Evolutionary conservation across 2,888 invertebrate species (phyloP), one percentile per base, ranked within the genome.

Genomic region (Caenorhabditis sp.): DNA sequence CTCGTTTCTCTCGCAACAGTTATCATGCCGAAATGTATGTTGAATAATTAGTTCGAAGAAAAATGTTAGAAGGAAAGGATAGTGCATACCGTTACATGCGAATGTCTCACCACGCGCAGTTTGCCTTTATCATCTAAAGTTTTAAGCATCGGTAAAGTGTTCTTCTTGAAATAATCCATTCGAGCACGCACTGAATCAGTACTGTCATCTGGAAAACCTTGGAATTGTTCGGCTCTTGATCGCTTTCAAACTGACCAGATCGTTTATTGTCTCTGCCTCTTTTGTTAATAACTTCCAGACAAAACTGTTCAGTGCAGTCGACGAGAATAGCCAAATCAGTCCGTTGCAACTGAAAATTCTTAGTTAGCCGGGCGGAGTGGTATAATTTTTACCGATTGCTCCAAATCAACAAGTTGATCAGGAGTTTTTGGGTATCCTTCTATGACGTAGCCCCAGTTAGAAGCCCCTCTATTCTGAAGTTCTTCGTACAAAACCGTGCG

Each of bases 141-240:
- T 90, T 95, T 95, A 65, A 96, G 91, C 94, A 95, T 94, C 1
- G 95, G 95, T 83, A 96, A 91, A 0, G 95, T 94, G 66, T 93
- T 92, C 86, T 95, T 94, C 0, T 95, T 92, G 91, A 96, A 96
- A 74, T 94, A 92, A 89, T 94, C 94, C 56, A 96, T 91, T 27
- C 95, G 92, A 66, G 94, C 92, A 41, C 94, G 91, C 90, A 95
- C 95, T 0, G 95, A 94, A 8, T 94, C 93, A 24, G 94, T 94
- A 8, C 93, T 94, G 90, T 95, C 95, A 89, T 95, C 95, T 13
- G 61, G 30, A 80, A 68, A 5, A 11, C 1, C n/a, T 39, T 0
- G 11, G 26, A 22, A 11, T n/a, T n/a, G n/a, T n/a, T n/a, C n/a
- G 11, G 8, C 11, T 50, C 30, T 7, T 37, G 15, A 41, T 26